A percentile compares a stretch with the other conserved stretches of the same genome.
Conservation (phyloP, 2,797 vertebrate genomes). For the Pseudotriccus pelzelni region DNA sequence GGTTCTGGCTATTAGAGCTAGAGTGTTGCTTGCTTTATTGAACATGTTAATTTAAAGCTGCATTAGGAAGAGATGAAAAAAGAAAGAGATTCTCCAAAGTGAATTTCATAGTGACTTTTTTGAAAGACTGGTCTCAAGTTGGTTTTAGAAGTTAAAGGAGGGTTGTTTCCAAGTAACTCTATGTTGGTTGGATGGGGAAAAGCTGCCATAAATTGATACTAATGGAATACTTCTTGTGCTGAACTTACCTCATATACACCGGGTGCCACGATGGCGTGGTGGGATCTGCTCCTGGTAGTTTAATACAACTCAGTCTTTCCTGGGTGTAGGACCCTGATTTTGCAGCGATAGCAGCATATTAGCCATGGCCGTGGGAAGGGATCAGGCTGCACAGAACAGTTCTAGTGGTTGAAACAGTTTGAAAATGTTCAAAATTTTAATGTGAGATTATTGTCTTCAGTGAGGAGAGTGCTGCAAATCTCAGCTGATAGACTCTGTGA, state of each 20-base stretch:
- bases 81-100: background rate
- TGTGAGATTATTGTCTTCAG: constrained; percentile 19
- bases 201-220: background rate
- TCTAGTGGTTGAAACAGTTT: background rate
- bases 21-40: constrained; percentile 55
- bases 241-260: background rate
- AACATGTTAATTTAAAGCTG: constrained; percentile 56
- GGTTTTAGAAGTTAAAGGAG: constrained; percentile 17
- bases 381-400: background rate
- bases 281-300: too few relatives aligned
- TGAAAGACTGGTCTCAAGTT: background rate
- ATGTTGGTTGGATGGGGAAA: background rate
- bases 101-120: constrained; percentile 26
- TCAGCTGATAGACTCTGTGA: constrained; percentile 1
- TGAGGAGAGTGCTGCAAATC: background rate
- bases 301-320: too few relatives aligned
- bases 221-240: background rate
- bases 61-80: constrained; percentile 21
- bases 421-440: background rate
- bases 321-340: too few relatives aligned
- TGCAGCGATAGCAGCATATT: too few relatives aligned
- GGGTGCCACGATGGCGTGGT: too few relatives aligned
- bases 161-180: constrained; percentile 2
- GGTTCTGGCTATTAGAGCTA: constrained; percentile 50
- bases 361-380: too few relatives aligned